Evolutionary conservation across 2,113 vertebrate species (phyloP), one percentile per base, ranked within the genome.

Genomic region (Nycticorax nycticorax): DNA sequence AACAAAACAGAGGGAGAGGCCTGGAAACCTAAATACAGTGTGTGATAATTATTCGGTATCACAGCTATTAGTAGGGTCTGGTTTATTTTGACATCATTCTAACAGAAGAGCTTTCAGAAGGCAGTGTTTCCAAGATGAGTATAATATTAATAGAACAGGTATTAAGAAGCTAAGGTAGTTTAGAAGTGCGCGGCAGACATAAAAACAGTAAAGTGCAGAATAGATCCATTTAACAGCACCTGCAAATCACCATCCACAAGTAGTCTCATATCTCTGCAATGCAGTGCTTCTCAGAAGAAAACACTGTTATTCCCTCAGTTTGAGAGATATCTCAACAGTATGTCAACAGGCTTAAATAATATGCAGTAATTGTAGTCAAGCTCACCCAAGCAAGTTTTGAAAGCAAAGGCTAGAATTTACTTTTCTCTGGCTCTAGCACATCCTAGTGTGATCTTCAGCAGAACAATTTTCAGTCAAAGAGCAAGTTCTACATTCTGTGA

Each of bases 361-460:
- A 1, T 6, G 3, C 35, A 93, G 4, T 43, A 35, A 6, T 57
- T 0, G 0, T 20, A 71, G 41, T 10, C 27, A 57, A 81, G 83
- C 15, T 48, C 28, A 72, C 14, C 8, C 62, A 88, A 69, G 5
- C 4, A 48, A 37, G 4, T 63, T 77, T 43, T 53, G 24, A 53
- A 80, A 80, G 56, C 9, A 66, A 84, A 72, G 26, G 3, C 24
- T n/a, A 57, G 16, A 60, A 48, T 60, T 47, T 41, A 14, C 13
- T 52, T 79, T 57, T 39, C 41, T 35, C 43, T 66, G 5, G 3
- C 8, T 92, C 16, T 18, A 75, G 39, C 5, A 68, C 20, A 16
- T 76, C 27, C 30, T 73, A 35, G 5, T n/a, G 20, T 47, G 50
- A 43, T 28, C 7, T 35, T n/a, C 50, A 85, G 32, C 12, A 47